phyloP scores from a whole-genome alignment of 2,888 invertebrate species.

The Papilio protenor region DNA sequence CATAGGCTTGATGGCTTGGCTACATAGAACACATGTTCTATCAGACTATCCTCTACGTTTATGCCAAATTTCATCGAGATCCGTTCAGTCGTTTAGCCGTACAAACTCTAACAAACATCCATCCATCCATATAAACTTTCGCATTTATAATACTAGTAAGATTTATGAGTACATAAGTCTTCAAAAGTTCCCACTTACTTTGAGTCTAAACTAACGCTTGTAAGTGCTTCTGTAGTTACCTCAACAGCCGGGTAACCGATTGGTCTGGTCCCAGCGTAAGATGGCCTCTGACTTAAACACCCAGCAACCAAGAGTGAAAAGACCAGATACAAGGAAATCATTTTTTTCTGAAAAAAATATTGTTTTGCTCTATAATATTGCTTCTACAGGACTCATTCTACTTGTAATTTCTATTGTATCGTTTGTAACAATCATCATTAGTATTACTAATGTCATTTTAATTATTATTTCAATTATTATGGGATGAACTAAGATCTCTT shows the following conservation, averaged over 20 bases:
- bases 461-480: background rate
- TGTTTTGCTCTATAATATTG: background rate
- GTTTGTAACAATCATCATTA: background rate
- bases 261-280: constrained; percentile 85
- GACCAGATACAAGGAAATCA: background rate
- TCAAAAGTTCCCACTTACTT: background rate
- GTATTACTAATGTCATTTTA: constrained; percentile 10
- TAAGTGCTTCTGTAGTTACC: constrained; percentile 54
- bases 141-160: too few species aligned
- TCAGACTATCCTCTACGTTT: too few species aligned
- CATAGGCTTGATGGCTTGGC: too few species aligned
- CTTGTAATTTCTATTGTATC: background rate
- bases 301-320: background rate
- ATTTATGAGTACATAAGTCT: too few species aligned
- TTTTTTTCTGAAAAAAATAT: background rate
- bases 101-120: too few species aligned
- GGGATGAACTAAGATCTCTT: background rate
- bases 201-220: background rate
- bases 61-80: too few species aligned
- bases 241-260: constrained; percentile 85
- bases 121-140: too few species aligned
- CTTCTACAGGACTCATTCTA: background rate
- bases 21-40: too few species aligned
- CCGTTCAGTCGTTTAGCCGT: too few species aligned
- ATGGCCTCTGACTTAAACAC: constrained; percentile 82